These are phyloP conservation scores for Sphaerophoria rueppellii DNA, from an alignment of 2,888 invertebrate genomes.

Conservation along the genomic window DNA sequence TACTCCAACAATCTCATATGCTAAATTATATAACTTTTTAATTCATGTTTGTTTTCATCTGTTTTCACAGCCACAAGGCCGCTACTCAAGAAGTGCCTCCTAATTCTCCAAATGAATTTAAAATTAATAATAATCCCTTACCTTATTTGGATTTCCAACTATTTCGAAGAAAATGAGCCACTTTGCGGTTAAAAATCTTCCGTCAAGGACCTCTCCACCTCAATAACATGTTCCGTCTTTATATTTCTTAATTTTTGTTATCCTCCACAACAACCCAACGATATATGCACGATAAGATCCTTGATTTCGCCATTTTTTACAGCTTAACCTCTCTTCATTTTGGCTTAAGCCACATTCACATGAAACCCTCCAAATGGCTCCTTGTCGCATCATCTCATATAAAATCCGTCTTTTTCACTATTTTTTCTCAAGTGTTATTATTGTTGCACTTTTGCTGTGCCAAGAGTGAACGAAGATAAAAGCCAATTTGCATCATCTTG, in stretches of 20 bases:
- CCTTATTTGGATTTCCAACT: too few species aligned
- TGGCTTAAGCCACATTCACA: constrained; percentile 17
- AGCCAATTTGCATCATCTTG: constrained; percentile 43
- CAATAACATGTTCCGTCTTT: constrained; percentile 36
- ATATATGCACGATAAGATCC: constrained; percentile 34
- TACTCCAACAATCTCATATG: too few species aligned
- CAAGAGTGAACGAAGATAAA: constrained; percentile 15
- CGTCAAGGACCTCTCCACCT: constrained; percentile 37
- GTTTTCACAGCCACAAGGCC: too few species aligned
- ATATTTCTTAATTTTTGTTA: constrained; percentile 21
- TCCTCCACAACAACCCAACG: neutral
- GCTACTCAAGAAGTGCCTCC: too few species aligned
- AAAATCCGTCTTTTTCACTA: neutral
- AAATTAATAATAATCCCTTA: too few species aligned
- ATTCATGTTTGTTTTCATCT: too few species aligned
- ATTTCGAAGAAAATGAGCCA: neutral
- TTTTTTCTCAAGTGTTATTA: constrained; percentile 19
- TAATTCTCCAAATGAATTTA: too few species aligned
- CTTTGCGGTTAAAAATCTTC: neutral
- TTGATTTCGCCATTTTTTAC: constrained; percentile 47
- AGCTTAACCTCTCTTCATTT: constrained; percentile 38
- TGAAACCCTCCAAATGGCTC: neutral
- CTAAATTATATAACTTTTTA: too few species aligned
- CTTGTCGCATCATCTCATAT: neutral
- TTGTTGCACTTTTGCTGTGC: constrained; percentile 34